Evolutionary conservation across 2,888 invertebrate species (phyloP), one percentile per base, ranked within the genome.

Genomic region (Nomada hirtipes): DNA sequence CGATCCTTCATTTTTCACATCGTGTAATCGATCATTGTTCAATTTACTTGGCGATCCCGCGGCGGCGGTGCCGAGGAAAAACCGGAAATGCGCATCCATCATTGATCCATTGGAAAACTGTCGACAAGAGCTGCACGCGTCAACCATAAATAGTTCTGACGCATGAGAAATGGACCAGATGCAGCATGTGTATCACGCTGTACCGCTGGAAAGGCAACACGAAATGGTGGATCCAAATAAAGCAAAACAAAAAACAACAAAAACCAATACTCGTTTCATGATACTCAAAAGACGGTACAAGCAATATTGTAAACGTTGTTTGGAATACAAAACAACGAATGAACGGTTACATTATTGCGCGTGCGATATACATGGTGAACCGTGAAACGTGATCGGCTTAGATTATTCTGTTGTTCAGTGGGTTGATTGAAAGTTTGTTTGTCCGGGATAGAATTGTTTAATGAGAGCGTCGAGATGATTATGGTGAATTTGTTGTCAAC

Each of bases 11-110:
- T 86, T 87, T 86, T 82, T 86, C 86, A 84, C 73, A 77, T 79
- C 79, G 79, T 76, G 82, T 83, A 85, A 89, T 89, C 89, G 89
- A 88, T 89, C 88, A 89, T 89, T 84, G 87, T 86, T 89, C 88
- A 87, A 87, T 89, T 89, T 88, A 88, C 77, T 80, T 85, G 74
- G 77, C 71, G 79, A 74, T 79, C 76, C 76, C 2, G 67, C 74
- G 73, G 80, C 65, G 55, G 52, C 15, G 70, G 63, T 57, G 59
- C 64, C 55, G 20, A 67, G 50, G 80, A 85, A 79, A 79, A 84
- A 71, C 81, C 68, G 75, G 88, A 81, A 80, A 84, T 74, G 76
- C 84, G 85, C 87, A 85, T 88, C 85, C 85, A 88, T 88, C 88
- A 88, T 73, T 63, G 83, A 88, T 83, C 84, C 86, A 89, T 89